Evolutionary conservation across 2,797 vertebrate genomes (phyloP).

Genomic region (Acipenser oxyrinchus): DNA sequence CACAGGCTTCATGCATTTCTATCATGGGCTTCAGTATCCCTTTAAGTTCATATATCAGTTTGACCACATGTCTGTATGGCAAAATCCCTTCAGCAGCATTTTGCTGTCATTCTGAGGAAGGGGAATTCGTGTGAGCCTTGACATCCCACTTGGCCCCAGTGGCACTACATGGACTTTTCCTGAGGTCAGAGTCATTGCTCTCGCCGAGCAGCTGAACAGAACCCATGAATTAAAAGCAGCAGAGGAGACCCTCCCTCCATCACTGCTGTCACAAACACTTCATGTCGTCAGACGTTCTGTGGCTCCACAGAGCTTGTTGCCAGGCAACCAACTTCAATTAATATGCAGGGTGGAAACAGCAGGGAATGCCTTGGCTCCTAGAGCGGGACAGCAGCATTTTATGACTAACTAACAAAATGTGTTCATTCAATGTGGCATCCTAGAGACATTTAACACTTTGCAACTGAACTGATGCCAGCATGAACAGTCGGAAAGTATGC

Average conservation of each 20-base stretch:
- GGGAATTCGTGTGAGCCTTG: slow-evolving; percentile 6
- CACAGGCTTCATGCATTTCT: too few species aligned
- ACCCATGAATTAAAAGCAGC: slow-evolving; percentile 12
- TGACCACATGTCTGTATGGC: too few species aligned
- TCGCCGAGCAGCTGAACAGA: not conserved
- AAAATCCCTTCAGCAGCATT: not conserved
- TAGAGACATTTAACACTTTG: slow-evolving; percentile 5
- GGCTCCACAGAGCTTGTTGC: slow-evolving; percentile 75
- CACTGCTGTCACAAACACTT: slow-evolving; percentile 52
- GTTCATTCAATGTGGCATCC: slow-evolving; percentile 29
- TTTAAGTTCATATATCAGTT: too few species aligned
- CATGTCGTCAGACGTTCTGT: slow-evolving; percentile 47
- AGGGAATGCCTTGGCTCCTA: slow-evolving; percentile 61
- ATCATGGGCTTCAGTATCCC: too few species aligned
- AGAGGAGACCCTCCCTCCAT: slow-evolving; percentile 42
- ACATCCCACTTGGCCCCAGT: slow-evolving; percentile 1
- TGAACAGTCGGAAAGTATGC: not conserved
- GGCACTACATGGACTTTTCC: slow-evolving; percentile 12
- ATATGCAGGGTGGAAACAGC: slow-evolving; percentile 66
- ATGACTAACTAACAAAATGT: slow-evolving; percentile 22
- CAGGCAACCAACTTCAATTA: slow-evolving; percentile 76
- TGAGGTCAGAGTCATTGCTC: slow-evolving; percentile 8
- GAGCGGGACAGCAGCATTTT: slow-evolving; percentile 43
- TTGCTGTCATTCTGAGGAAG: not conserved
- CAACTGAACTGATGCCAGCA: not conserved